phyloP scores from a whole-genome alignment of 2,113 vertebrate genomes.

The Gila orcuttii region DNA sequence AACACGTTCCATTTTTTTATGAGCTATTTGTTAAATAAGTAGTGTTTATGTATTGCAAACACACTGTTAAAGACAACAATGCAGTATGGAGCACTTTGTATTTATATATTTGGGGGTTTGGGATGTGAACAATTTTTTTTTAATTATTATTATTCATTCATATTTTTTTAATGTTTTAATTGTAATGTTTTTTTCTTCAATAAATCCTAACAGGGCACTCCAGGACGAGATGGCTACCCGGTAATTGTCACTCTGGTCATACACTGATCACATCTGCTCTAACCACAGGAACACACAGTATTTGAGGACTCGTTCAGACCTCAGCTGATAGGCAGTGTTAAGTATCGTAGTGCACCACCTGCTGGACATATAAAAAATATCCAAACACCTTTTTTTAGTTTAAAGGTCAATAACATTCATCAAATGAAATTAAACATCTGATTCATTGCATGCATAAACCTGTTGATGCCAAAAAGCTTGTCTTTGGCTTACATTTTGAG shows the following conservation, averaged over 20 bases:
- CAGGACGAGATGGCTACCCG: conserved; percentile 88
- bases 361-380: conserved; percentile 40
- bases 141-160: conserved; percentile 30
- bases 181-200: conserved; percentile 58
- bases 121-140: not conserved
- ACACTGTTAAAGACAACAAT: not conserved
- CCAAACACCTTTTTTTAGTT: not conserved
- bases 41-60: conserved; percentile 21
- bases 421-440: not conserved
- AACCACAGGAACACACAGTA: not conserved
- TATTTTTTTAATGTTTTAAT: conserved; percentile 51
- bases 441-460: not conserved
- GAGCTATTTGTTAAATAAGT: conserved; percentile 18
- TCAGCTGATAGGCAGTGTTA: not conserved
- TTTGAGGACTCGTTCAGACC: not conserved
- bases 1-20: conserved; percentile 19
- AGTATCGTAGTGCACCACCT: conserved; percentile 53
- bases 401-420: not conserved
- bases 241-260: conserved; percentile 70
- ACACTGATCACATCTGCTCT: conserved; percentile 22
- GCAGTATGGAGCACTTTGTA: not conserved
- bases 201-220: conserved; percentile 82
- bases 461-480: not conserved
- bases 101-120: not conserved
- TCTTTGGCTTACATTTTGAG: not conserved